These are phyloP conservation scores for Rutpela maculata DNA, from an alignment of 2,888 invertebrate genomes.

Conservation along the genomic window DNA sequence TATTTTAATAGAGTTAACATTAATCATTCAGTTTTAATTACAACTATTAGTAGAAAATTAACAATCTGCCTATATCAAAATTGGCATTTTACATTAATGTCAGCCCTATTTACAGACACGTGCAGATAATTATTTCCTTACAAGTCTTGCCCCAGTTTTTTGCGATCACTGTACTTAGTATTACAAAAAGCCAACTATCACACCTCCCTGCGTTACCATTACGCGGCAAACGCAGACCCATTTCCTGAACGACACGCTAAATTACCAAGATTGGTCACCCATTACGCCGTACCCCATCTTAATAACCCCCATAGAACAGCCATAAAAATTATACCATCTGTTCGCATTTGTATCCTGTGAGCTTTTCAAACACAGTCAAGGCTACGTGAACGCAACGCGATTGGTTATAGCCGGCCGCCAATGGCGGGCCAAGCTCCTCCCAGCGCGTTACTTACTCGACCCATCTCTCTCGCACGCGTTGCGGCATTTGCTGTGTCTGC, in stretches of 20 bases:
- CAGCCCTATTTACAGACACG: too few species aligned
- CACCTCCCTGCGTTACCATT: slow-evolving; percentile 14
- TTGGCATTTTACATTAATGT: too few species aligned
- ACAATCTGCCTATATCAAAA: too few species aligned
- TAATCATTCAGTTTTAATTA: too few species aligned
- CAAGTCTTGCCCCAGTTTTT: too few species aligned
- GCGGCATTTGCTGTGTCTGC: slow-evolving; percentile 4
- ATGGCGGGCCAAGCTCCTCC: slow-evolving; percentile 52
- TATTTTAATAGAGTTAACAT: too few species aligned
- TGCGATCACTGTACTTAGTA: too few species aligned
- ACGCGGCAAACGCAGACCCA: slow-evolving; percentile 37
- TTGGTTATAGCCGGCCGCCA: slow-evolving; percentile 49
- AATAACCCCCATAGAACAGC: slow-evolving; percentile 56
- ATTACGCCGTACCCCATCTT: slow-evolving; percentile 49
- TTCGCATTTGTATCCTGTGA: slow-evolving; percentile 51
- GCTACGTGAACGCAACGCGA: slow-evolving; percentile 40
- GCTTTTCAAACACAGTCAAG: slow-evolving; percentile 54
- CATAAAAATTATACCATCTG: slow-evolving; percentile 57
- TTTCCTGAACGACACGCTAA: slow-evolving; percentile 40
- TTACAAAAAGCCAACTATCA: too few species aligned
- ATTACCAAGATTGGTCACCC: slow-evolving; percentile 39
- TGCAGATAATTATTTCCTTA: too few species aligned
- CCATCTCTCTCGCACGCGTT: slow-evolving; percentile 6
- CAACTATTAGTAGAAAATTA: too few species aligned
- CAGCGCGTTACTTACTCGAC: slow-evolving; percentile 34